phyloP scores from a whole-genome alignment of 2,888 invertebrate genomes.

The Brachynemurus nebulosus region DNA sequence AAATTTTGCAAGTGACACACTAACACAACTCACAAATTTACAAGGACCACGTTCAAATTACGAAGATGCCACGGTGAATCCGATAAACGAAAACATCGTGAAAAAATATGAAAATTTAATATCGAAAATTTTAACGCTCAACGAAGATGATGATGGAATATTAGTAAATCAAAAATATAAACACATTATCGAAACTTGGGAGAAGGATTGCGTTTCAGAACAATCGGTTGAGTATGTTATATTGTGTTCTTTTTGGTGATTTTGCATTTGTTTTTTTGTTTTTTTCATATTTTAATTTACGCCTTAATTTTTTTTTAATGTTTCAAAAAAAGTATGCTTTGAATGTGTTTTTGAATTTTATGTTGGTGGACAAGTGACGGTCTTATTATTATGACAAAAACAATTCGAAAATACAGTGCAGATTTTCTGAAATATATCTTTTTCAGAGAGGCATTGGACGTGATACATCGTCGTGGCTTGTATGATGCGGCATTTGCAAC shows the following conservation, averaged over 20 bases:
- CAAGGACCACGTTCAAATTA: conserved; percentile 1
- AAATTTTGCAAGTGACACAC: conserved; percentile 3
- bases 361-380: conserved; percentile 7
- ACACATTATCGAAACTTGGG: conserved; percentile 25
- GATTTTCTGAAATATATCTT: conserved; percentile 9
- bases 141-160: conserved; percentile 29
- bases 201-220: conserved; percentile 22
- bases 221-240: conserved; percentile 27
- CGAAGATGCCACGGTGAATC: background rate
- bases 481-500: conserved; percentile 24
- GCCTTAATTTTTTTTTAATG: background rate
- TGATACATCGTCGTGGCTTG: conserved; percentile 25
- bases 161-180: conserved; percentile 28
- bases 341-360: background rate
- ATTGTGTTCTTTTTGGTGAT: background rate
- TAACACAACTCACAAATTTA: background rate
- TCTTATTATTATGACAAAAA: conserved; percentile 5
- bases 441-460: conserved; percentile 26
- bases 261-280: background rate
- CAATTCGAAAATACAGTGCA: conserved; percentile 3
- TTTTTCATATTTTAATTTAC: background rate
- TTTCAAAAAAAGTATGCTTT: background rate
- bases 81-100: background rate
- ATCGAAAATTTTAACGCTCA: conserved; percentile 24
- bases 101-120: conserved; percentile 22